Evolutionary conservation across 2,113 vertebrate genomes (phyloP), one percentile per base, ranked within the genome.

Genomic region (Ardeotis arabs): DNA sequence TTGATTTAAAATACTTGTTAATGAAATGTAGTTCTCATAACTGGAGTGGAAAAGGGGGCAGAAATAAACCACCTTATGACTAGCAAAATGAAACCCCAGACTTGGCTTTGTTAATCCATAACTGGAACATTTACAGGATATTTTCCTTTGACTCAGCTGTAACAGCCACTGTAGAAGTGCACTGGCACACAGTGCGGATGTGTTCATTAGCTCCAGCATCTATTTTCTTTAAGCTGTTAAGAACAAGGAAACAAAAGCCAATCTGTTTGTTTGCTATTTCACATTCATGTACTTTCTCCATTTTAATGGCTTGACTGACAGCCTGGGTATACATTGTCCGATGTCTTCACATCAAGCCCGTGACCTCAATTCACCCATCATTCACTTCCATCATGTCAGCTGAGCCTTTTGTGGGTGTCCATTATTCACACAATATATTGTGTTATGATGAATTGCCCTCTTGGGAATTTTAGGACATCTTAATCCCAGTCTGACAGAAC

Each of bases 401-500:
- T 35, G 70, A 93, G 95, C 92, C 97, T 97, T 92, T 96, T 97
- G 96, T 96, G 96, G 56, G 31, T 95, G 84, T 92, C 94, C 87
- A 91, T 97, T 97, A 93, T 97, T 94, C 96, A 82, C 95, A 87
- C 86, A 84, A 93, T 96, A 45, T 96, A 97, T 97, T 96, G 97
- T 95, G 95, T 80, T 94, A 95, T 98, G 98, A 98, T 98, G 97
- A 97, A 98, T 98, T 97, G 94, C 91, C 56, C 98, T 94, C 92
- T 67, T 93, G 97, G 94, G 97, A 93, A 93, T 97, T 97, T 97
- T 91, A 96, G 96, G 95, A 98, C 88, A 92, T 98, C 98, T 98
- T 98, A 98, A 98, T 98, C 97, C 96, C 95, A 95, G 74, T 69
- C 86, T 97, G 97, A 97, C 97, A 98, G 97, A 97, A 87, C 64